phyloP scores from a whole-genome alignment of 2,113 vertebrate species.

The Struthio camelus region DNA sequence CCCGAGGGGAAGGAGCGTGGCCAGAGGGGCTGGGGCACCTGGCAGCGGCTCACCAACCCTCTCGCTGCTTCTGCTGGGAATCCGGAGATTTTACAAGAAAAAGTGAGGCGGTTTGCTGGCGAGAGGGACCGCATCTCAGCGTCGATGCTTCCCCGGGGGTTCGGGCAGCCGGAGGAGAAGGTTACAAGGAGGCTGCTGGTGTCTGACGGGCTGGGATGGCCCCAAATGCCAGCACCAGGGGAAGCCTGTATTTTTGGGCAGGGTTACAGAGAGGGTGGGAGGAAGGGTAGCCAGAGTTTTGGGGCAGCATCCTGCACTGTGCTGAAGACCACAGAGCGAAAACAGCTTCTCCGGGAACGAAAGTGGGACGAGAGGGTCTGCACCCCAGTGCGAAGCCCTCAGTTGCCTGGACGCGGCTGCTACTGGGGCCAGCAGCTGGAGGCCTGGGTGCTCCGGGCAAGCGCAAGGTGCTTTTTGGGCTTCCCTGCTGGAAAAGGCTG shows the following conservation, averaged over 20 bases:
- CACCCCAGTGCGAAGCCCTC: no score
- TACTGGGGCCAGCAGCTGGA: not conserved
- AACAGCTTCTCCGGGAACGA: not conserved
- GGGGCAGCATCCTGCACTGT: no score
- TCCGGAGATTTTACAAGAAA: conserved; percentile 4
- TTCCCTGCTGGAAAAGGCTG: not conserved
- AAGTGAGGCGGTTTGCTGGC: not conserved
- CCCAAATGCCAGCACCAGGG: not conserved
- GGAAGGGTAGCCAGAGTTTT: no score
- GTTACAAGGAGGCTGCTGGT: not conserved
- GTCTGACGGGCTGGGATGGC: not conserved
- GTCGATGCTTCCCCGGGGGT: accelerated
- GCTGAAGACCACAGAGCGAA: not conserved
- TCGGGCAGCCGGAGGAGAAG: not conserved
- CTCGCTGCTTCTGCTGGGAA: not conserved
- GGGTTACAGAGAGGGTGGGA: not conserved
- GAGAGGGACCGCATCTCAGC: no score
- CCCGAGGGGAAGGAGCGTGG: not conserved
- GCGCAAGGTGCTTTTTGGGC: not conserved
- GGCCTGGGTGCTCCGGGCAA: not conserved
- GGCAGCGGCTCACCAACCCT: not conserved
- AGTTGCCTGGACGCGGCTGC: not conserved
- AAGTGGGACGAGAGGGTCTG: no score
- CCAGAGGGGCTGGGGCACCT: not conserved
- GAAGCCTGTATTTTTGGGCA: not conserved